Conservation (phyloP, 2,888 invertebrate species). For the Colletes collaris region DNA sequence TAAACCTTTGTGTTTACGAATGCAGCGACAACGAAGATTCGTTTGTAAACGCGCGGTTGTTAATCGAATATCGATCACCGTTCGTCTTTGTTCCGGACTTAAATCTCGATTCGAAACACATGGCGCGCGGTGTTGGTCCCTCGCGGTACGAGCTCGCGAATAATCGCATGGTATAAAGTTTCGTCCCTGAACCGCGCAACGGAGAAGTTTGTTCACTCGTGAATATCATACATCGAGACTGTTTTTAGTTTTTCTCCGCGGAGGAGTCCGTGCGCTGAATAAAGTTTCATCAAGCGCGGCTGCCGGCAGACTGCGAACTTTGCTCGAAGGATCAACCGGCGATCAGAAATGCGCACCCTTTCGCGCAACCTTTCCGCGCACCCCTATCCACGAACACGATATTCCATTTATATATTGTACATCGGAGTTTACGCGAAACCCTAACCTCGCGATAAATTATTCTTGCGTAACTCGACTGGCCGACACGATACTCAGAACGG, state of each 20-base stretch:
- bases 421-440: neutral
- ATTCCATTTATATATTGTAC: conserved; percentile 11
- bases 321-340: conserved; percentile 26
- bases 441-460: neutral
- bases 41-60: neutral
- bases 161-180: no score
- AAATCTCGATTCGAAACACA: neutral
- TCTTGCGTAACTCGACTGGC: conserved; percentile 15
- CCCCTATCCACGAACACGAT: conserved; percentile 12
- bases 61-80: neutral
- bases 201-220: neutral
- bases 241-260: neutral
- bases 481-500: no score
- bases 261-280: neutral
- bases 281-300: conserved; percentile 43
- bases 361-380: conserved; percentile 49
- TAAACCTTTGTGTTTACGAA: no score
- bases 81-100: no score
- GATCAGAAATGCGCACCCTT: conserved; percentile 38
- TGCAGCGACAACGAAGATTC: neutral
- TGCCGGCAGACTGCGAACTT: conserved; percentile 83
- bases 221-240: neutral
- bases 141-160: neutral
- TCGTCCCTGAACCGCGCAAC: neutral
- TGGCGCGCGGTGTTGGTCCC: neutral